These are phyloP conservation scores for Taphrorychus bicolor DNA, from an alignment of 2,888 invertebrate species.

Conservation along the genomic window DNA sequence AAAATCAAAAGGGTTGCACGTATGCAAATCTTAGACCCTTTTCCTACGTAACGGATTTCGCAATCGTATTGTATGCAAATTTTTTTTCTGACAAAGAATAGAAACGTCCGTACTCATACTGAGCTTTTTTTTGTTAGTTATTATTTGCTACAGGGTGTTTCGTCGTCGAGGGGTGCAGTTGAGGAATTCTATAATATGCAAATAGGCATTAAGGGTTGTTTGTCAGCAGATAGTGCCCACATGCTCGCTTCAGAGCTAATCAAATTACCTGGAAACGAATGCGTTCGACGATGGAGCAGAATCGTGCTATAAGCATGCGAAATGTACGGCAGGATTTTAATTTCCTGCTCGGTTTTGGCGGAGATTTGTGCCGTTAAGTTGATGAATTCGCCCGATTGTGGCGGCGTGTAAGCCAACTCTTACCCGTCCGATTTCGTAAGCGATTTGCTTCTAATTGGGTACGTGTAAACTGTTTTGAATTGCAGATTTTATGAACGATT, in stretches of 20 bases:
- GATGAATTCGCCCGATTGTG: slow-evolving; percentile 34
- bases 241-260: neutral
- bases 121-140: slow-evolving; percentile 21
- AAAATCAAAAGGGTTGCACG: slow-evolving; percentile 27
- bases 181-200: slow-evolving; percentile 28
- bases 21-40: slow-evolving; percentile 40
- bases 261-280: slow-evolving; percentile 8
- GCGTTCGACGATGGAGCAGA: neutral
- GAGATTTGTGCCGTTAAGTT: slow-evolving; percentile 38
- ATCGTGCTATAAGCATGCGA: neutral
- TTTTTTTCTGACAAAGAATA: slow-evolving; percentile 21
- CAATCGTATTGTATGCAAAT: slow-evolving; percentile 37
- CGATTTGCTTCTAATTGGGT: slow-evolving; percentile 40
- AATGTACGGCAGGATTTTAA: slow-evolving; percentile 19
- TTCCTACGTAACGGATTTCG: slow-evolving; percentile 26
- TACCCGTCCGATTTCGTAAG: slow-evolving; percentile 31
- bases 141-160: slow-evolving; percentile 32
- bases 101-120: slow-evolving; percentile 1
- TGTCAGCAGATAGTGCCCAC: neutral
- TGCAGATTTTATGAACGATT: slow-evolving; percentile 33
- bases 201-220: slow-evolving; percentile 7
- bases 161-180: slow-evolving; percentile 10
- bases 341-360: slow-evolving; percentile 38
- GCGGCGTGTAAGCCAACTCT: slow-evolving; percentile 21
- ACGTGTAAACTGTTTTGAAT: slow-evolving; percentile 36